Percentiles rank a stretch among this genome's conserved stretches.
Evolutionary conservation across 2,888 invertebrate species (phyloP).

Genomic region (Arctia plantaginis): DNA sequence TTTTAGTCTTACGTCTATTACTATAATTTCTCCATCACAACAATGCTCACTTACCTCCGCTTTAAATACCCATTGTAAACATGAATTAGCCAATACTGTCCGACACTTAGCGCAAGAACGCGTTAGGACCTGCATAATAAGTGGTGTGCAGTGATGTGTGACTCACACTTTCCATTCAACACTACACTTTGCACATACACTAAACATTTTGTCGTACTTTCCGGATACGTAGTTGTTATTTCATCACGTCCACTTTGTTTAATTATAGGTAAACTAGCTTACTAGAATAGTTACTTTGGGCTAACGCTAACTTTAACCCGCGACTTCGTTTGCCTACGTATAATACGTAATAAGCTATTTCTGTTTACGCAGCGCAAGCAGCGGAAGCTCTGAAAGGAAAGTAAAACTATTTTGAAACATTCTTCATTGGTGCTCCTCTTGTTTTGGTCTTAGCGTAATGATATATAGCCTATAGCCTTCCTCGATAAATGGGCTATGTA

Average conservation of each 20-base stretch:
- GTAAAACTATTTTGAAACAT: no score
- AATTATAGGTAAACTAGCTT: no score
- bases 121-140: not conserved
- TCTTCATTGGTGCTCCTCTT: no score
- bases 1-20: not conserved
- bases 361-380: no score
- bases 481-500: no score
- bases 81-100: not conserved
- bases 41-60: not conserved
- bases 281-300: no score
- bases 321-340: no score
- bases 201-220: not conserved
- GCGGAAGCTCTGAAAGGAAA: no score
- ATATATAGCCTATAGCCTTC: no score
- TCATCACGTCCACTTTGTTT: not conserved
- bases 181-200: not conserved
- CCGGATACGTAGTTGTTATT: not conserved
- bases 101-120: not conserved
- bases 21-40: not conserved
- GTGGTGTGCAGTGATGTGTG: not conserved
- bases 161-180: not conserved
- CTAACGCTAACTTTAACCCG: no score
- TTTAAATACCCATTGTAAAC: not conserved
- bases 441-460: no score
- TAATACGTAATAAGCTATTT: no score